Evolutionary conservation across 2,888 invertebrate species (phyloP).

Genomic region (Nomada ruficornis): DNA sequence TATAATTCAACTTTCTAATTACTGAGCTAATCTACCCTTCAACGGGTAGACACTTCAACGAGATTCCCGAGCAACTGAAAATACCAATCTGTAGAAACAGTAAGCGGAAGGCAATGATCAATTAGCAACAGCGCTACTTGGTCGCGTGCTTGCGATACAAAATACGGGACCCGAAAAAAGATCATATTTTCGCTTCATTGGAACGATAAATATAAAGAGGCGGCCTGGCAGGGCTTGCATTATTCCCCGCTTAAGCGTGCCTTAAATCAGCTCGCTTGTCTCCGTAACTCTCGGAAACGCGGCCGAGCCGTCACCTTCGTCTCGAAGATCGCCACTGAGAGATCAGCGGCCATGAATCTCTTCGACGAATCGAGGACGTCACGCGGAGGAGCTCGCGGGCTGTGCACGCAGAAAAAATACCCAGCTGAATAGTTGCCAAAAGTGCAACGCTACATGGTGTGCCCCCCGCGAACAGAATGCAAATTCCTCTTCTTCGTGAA

Average conservation of each 20-base stretch:
- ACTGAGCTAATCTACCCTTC: too few species aligned
- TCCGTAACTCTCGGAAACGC: slow-evolving; percentile 68
- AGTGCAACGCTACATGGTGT: slow-evolving; percentile 50
- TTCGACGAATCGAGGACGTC: slow-evolving; percentile 67
- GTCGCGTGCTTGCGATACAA: slow-evolving; percentile 7
- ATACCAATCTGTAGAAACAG: not conserved
- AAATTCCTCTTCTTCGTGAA: slow-evolving; percentile 14
- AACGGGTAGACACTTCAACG: too few species aligned
- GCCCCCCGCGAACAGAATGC: slow-evolving; percentile 24
- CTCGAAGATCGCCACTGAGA: slow-evolving; percentile 60
- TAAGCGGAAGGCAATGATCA: slow-evolving; percentile 13
- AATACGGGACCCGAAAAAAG: slow-evolving; percentile 38
- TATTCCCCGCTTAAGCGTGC: slow-evolving; percentile 63
- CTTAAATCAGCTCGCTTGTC: slow-evolving; percentile 65
- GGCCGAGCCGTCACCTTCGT: slow-evolving; percentile 65
- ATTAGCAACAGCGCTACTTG: slow-evolving; percentile 12
- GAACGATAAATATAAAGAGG: slow-evolving; percentile 67
- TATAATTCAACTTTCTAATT: not conserved
- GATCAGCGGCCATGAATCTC: slow-evolving; percentile 67
- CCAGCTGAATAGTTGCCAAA: slow-evolving; percentile 57
- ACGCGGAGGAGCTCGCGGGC: slow-evolving; percentile 17
- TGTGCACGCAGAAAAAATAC: slow-evolving; percentile 60
- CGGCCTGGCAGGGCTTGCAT: slow-evolving; percentile 53
- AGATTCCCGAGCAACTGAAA: too few species aligned
- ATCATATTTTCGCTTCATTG: slow-evolving; percentile 61